Base-by-base conservation (phyloP, 1,140 invertebrate genomes). In the Marisa cornuarietis region DNA sequence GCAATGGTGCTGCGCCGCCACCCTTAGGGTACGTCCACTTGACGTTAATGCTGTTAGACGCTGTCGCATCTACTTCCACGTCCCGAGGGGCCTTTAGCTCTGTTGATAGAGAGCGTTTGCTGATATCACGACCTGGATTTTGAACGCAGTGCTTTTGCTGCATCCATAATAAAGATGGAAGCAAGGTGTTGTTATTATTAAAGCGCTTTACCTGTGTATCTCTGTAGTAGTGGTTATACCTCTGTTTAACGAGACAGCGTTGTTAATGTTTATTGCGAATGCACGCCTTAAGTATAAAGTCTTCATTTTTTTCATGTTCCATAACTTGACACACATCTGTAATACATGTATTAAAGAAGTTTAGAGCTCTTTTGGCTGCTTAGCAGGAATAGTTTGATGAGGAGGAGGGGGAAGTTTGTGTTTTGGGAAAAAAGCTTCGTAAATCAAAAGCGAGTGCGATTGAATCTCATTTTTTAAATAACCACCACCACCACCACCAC, bases 11-110 rank as follows among this genome's bases (percentile, higher is more conserved):
- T 13, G 63, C 31, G 51, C 52, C 63, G 63, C 49, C 52, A 20
- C 63, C 49, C 49, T 26, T 52, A 51, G 68, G n/a, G 76, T 77
- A 77, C 20, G 65, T 65, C 76, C 76, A 77, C 9, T 7, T 26
- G 54, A 77, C 76, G 9, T 69, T 52, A 20, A 77, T 77, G 76
- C 76, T 68, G n/a, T 62, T 77, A 14, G 76, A 77, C 11, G 76
- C 76, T 22, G 76, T 77, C 49, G 76, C 76, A 11, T 63, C 65
- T 42, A 77, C 76, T 26, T 68, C 24, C 65, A 77, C 76, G 10
- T 52, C 31, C 22, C 66, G 62, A 16, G 76, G 76, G 5, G 65
- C 65, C 13, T 51, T 51, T n/a, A 77, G 49, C 14, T 77, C 76
- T 77, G 76, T 51, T 42, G 31, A 42, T 42, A 42, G 31, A 42